Base-by-base conservation (phyloP, 2,113 vertebrate species). In the Chaenogobius annularis region DNA sequence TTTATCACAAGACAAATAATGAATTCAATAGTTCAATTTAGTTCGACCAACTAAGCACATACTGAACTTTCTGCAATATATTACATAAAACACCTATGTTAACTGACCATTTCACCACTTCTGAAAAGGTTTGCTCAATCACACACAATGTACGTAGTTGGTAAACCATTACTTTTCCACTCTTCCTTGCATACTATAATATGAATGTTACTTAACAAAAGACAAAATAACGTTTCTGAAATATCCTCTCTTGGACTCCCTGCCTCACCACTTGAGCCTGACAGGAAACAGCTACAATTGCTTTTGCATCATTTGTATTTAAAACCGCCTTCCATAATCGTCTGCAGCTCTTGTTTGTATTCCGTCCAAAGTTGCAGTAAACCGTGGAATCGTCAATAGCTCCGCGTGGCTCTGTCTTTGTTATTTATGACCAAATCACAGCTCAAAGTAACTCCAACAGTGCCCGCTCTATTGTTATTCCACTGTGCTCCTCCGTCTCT, bases 371-470 rank as follows among this genome's bases (percentile, higher is more conserved):
- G 67, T 66, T 58, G 26, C 10, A 70, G 2, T 54, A n/a, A n/a
- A 26, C 15, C 19, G 0, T 19, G 40, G 23, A 23, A 66, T 72
- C 48, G 20, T 62, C 2, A 12, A 5, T 6, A n/a, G 55, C 75
- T 64, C 82, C 20, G 56, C 14, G 2, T 73, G 68, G 72, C 35
- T 56, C 31, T 22, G 56, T 40, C 69, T 20, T 78, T 73, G 69
- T 83, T 76, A 79, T 89, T 83, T 88, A 78, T 77, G 79, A 48
- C 52, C 22, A 64, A 87, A 85, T 77, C 68, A 74, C 84, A 73
- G 75, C 77, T 85, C 74, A 43, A 78, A 73, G 73, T 66, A 68
- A 73, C 62, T 78, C 80, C 61, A 31, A 0, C 73, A 31, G 61
- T 19, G 65, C 70, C 7, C 72, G 75, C 17, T 10, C 31, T 50